Conservation (phyloP, 2,797 vertebrate species). For the Xerus rutilus region DNA sequence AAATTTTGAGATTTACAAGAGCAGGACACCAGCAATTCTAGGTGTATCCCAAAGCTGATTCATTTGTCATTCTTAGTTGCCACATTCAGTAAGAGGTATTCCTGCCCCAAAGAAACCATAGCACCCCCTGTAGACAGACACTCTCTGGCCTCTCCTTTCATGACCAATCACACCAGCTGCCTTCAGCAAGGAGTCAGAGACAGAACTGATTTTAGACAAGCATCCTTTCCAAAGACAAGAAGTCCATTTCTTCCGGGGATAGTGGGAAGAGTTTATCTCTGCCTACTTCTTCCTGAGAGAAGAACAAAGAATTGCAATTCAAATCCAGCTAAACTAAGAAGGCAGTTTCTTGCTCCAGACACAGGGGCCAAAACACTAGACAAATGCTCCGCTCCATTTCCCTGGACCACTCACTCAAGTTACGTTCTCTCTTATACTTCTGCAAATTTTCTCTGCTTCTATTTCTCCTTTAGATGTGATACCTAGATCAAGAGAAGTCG, state of each 20-base stretch:
- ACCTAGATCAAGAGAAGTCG: neutral
- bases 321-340: conserved; percentile 15
- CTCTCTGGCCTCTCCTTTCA: neutral
- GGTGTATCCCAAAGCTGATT: neutral
- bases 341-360: neutral
- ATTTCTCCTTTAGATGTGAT: neutral
- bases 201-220: neutral
- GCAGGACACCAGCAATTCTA: neutral
- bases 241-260: neutral
- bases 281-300: neutral
- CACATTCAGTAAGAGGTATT: neutral
- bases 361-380: neutral
- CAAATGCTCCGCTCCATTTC: neutral
- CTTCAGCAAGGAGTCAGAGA: neutral
- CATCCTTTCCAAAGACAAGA: neutral
- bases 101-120: neutral
- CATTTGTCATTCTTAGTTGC: neutral
- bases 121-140: neutral
- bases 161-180: neutral
- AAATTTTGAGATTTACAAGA: neutral
- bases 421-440: neutral
- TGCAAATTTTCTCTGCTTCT: neutral
- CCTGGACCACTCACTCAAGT: neutral
- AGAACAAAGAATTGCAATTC: neutral
- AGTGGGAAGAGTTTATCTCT: neutral